A percentile compares a stretch with the other conserved stretches of the same genome.
These are phyloP conservation scores for Knipowitschia caucasica DNA, from an alignment of 2,797 vertebrate species.

Conservation along the genomic window DNA sequence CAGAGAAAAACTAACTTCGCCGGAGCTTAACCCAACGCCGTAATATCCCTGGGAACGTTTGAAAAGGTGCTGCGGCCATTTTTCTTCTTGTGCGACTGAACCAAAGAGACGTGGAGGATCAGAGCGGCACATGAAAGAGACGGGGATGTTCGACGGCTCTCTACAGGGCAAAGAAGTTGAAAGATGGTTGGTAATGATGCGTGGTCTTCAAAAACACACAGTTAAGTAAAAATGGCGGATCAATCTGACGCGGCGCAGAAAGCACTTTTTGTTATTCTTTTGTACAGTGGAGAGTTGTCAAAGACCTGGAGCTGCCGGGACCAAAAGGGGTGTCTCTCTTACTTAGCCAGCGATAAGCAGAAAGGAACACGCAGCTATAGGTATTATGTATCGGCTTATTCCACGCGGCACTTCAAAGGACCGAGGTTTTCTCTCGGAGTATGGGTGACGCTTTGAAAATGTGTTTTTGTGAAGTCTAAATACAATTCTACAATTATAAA, in stretches of 20 bases:
- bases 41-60: slow-evolving; percentile 16
- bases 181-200: slow-evolving; percentile 22
- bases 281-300: slow-evolving; percentile 8
- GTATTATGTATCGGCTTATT: slow-evolving; percentile 5
- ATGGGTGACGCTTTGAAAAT: slow-evolving; percentile 10
- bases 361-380: not conserved
- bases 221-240: slow-evolving; percentile 11
- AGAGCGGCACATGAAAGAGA: slow-evolving; percentile 20
- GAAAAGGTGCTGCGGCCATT: not conserved
- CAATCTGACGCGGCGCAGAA: slow-evolving; percentile 10
- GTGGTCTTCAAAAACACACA: slow-evolving; percentile 32
- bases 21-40: slow-evolving; percentile 6
- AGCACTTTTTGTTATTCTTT: slow-evolving; percentile 9
- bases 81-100: slow-evolving; percentile 12
- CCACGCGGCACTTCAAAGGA: slow-evolving; percentile 2
- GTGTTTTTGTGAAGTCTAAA: slow-evolving; percentile 1
- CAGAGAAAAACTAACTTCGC: slow-evolving; percentile 7
- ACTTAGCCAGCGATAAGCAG: not conserved
- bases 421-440: not conserved
- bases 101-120: slow-evolving; percentile 16
- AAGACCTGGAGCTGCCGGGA: slow-evolving; percentile 3
- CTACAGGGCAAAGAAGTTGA: slow-evolving; percentile 32
- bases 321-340: not conserved
- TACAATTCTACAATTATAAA: slow-evolving; percentile 7
- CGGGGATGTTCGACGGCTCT: slow-evolving; percentile 13